Evolutionary conservation across 1,140 invertebrate species (phyloP).

Genomic region (Aphelenchoides avenae): DNA sequence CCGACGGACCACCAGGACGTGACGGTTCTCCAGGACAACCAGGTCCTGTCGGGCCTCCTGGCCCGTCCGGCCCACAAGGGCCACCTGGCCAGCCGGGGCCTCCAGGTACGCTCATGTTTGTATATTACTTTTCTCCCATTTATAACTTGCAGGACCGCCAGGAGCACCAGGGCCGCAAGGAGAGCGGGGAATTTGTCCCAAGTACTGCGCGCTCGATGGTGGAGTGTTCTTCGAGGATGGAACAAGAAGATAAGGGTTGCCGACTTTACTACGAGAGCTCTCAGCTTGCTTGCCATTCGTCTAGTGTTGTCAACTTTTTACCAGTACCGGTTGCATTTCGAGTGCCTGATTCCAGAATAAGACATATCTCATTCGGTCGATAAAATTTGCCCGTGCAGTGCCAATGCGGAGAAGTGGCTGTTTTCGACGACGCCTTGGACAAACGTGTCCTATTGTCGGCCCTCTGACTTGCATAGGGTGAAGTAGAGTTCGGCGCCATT

Average conservation of each 20-base stretch:
- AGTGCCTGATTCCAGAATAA: too few relatives aligned
- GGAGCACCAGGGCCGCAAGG: constrained; percentile 44
- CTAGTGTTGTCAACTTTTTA: too few relatives aligned
- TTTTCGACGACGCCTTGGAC: too few relatives aligned
- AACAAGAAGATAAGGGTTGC: constrained; percentile 38
- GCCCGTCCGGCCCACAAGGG: constrained; percentile 40
- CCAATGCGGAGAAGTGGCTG: too few relatives aligned
- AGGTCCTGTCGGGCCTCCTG: constrained; percentile 46
- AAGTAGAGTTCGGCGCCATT: too few relatives aligned
- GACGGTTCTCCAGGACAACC: constrained; percentile 44
- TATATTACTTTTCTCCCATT: background rate
- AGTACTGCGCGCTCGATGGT: constrained; percentile 43
- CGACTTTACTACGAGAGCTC: too few relatives aligned
- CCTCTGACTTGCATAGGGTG: too few relatives aligned
- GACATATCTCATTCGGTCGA: too few relatives aligned
- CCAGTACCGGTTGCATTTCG: too few relatives aligned
- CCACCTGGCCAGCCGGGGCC: constrained; percentile 12
- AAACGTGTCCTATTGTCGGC: too few relatives aligned
- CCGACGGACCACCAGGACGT: constrained; percentile 37
- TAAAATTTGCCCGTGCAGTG: too few relatives aligned
- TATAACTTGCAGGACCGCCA: constrained; percentile 27
- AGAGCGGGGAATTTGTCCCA: constrained; percentile 51
- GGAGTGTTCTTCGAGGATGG: constrained; percentile 48
- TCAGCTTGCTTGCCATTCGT: too few relatives aligned
- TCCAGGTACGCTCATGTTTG: background rate